Evolutionary conservation across 1,140 invertebrate genomes (phyloP), one percentile per base, ranked within the genome.

Genomic region (Thrips palmi): DNA sequence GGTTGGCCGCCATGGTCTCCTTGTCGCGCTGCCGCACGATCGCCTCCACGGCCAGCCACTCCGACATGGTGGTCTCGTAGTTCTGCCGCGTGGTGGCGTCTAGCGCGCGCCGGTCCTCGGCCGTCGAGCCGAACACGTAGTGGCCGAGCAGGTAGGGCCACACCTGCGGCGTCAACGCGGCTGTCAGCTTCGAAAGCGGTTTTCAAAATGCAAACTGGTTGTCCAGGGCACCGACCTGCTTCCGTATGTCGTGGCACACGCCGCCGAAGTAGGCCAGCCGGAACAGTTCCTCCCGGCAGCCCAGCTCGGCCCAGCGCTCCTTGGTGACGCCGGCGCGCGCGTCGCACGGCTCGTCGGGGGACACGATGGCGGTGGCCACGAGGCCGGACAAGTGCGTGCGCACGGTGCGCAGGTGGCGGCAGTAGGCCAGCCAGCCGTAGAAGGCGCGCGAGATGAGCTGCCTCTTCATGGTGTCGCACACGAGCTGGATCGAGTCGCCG

Each of bases 371-470:
- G 2, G 67, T 60, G 53, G 80, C 69, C 0, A 94, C 85, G 7
- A 93, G 60, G n/a, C 83, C 85, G 23, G 83, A 80, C 19, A 96
- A 64, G 60, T 94, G 89, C 0, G 80, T 91, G 24, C 88, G 59
- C 1, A 96, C 85, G 0, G 87, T 94, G 38, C 80, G 78, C 46
- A 96, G 59, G 55, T 94, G 88, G 10, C 88, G 62, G 53, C 86
- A 91, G 54, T 96, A 88, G 6, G 88, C 85, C 30, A 93, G 59
- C 89, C 87, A 96, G 37, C 89, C 89, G 56, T 94, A 93, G 58
- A 96, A 96, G 29, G 91, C 91, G 44, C 89, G 62, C 0, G 87
- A 91, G 42, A 94, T 82, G 37, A 96, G 93, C 61, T 96, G 89
- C 28, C 78, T 70, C 44, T 76, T 77, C 88, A 96, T 94, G 0